A percentile compares a stretch with the other conserved stretches of the same genome.
These are phyloP conservation scores for Nemotelus nigrinus DNA, from an alignment of 2,888 invertebrate genomes.

Conservation along the genomic window DNA sequence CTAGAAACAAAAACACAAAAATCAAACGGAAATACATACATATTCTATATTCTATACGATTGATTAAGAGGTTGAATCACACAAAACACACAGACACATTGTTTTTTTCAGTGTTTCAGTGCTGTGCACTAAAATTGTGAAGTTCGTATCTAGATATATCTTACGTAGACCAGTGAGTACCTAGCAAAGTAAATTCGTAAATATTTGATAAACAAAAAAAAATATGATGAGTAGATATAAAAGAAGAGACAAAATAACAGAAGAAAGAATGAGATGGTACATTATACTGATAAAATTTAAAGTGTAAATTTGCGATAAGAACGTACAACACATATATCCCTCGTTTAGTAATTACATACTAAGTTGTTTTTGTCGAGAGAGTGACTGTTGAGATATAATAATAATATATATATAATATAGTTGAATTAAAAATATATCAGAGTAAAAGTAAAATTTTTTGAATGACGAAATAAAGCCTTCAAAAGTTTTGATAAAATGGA, in stretches of 20 bases:
- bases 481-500: slow-evolving; percentile 31
- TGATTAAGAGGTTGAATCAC: slow-evolving; percentile 29
- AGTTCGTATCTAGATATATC: slow-evolving; percentile 5
- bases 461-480: slow-evolving; percentile 42
- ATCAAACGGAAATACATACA: background rate
- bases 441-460: slow-evolving; percentile 16
- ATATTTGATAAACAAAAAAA: no score
- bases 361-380: slow-evolving; percentile 27
- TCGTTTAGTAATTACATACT: slow-evolving; percentile 16
- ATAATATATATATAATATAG: background rate
- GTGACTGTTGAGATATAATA: slow-evolving; percentile 36
- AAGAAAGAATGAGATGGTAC: no score
- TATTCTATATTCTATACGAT: slow-evolving; percentile 24
- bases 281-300: no score
- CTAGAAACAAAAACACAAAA: background rate
- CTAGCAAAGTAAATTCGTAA: no score
- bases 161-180: no score
- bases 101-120: slow-evolving; percentile 10
- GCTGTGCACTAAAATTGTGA: slow-evolving; percentile 38
- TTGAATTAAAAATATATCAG: slow-evolving; percentile 35
- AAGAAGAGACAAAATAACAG: no score
- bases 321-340: background rate
- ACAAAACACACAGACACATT: slow-evolving; percentile 15
- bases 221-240: no score
- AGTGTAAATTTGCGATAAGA: no score